These are phyloP conservation scores for Echeneis naucrates DNA, from an alignment of 2,797 vertebrate species.

Conservation along the genomic window DNA sequence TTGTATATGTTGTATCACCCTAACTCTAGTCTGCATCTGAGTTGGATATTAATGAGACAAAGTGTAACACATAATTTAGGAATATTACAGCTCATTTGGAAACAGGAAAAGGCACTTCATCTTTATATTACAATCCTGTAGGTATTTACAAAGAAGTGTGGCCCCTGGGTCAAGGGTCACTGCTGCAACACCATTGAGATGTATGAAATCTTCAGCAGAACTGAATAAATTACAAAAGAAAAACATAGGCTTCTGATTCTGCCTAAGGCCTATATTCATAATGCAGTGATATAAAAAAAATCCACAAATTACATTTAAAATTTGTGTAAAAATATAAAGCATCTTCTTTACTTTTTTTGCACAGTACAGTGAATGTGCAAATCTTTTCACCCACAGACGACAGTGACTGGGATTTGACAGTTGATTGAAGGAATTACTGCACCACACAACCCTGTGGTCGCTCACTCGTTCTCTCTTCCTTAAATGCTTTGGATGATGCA, in stretches of 20 bases:
- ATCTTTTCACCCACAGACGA: conserved; percentile 38
- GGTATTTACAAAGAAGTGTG: conserved; percentile 79
- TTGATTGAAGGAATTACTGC: conserved; percentile 55
- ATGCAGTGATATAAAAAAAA: conserved; percentile 57
- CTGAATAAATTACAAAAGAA: conserved; percentile 68
- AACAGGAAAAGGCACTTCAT: conserved; percentile 58
- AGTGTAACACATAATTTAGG: conserved; percentile 42
- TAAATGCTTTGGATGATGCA: conserved; percentile 22
- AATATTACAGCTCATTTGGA: conserved; percentile 66
- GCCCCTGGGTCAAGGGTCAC: conserved; percentile 54
- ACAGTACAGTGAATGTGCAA: conserved; percentile 52
- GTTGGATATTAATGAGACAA: conserved; percentile 43
- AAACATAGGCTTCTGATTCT: conserved; percentile 55
- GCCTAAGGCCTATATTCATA: conserved; percentile 29
- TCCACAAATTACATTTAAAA: conserved; percentile 58
- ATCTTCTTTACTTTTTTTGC: conserved; percentile 55
- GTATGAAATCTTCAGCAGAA: conserved; percentile 53
- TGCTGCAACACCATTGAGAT: conserved; percentile 31
- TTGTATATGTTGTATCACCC: conserved; percentile 48
- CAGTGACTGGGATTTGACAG: conserved; percentile 52
- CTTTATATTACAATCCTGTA: conserved; percentile 67
- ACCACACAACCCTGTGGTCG: conserved; percentile 27
- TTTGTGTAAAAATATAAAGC: conserved; percentile 75
- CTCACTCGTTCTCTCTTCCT: background rate
- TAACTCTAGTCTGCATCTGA: conserved; percentile 41